Conservation (phyloP, 2,797 vertebrate species). For the Poeciliopsis gracilis region DNA sequence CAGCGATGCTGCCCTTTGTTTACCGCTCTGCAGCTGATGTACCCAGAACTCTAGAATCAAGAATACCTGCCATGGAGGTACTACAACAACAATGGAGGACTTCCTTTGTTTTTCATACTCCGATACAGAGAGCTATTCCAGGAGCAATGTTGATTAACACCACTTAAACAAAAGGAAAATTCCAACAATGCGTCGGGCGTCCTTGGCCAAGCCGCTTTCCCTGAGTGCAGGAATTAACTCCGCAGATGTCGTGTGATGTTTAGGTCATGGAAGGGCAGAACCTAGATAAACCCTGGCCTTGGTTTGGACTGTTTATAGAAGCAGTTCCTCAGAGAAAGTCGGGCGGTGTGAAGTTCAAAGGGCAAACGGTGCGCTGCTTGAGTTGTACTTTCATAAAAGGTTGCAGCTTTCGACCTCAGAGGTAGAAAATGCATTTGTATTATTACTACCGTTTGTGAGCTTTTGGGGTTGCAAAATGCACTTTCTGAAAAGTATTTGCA, state of each 20-base stretch:
- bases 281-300: slow-evolving; percentile 30
- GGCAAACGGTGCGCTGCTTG: slow-evolving; percentile 34
- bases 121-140: slow-evolving; percentile 62
- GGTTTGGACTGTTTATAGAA: slow-evolving; percentile 52
- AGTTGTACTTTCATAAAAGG: slow-evolving; percentile 31
- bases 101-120: slow-evolving; percentile 60
- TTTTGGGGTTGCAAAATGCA: background rate
- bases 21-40: slow-evolving; percentile 22
- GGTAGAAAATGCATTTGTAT: background rate
- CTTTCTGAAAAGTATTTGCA: background rate
- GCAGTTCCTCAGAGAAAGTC: slow-evolving; percentile 33
- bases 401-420: slow-evolving; percentile 11
- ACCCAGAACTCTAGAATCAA: slow-evolving; percentile 53
- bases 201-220: slow-evolving; percentile 40
- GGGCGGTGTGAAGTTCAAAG: slow-evolving; percentile 47
- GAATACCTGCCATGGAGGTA: slow-evolving; percentile 39
- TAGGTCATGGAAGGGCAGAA: slow-evolving; percentile 31
- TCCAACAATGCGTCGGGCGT: slow-evolving; percentile 45
- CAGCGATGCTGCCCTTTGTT: slow-evolving; percentile 37
- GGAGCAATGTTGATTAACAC: slow-evolving; percentile 37
- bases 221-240: slow-evolving; percentile 49
- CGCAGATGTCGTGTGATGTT: slow-evolving; percentile 65
- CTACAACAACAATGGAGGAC: slow-evolving; percentile 61
- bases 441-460: background rate
- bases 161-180: slow-evolving; percentile 44